These are phyloP conservation scores for Scaptomyza hsui DNA, from an alignment of 1,140 invertebrate genomes.

Conservation along the genomic window DNA sequence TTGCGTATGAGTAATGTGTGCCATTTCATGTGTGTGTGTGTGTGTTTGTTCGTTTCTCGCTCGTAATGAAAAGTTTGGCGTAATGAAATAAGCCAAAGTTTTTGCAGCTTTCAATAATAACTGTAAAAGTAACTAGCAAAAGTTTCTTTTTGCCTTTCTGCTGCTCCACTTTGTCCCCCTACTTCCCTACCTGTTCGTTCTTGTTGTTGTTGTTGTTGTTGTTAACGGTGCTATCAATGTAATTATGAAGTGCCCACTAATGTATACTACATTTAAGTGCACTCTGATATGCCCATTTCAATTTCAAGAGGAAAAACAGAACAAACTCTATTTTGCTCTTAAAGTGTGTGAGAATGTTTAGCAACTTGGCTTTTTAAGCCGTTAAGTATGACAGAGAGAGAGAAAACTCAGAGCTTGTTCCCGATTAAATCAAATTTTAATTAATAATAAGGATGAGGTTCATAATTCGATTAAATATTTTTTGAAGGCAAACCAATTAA, in stretches of 20 bases:
- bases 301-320: neutral
- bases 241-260: slow-evolving; percentile 69
- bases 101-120: slow-evolving; percentile 80
- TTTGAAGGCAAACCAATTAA: too few species aligned
- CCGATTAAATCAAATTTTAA: too few species aligned
- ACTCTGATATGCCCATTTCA: slow-evolving; percentile 7
- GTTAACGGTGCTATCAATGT: slow-evolving; percentile 56
- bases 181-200: neutral
- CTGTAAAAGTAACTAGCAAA: slow-evolving; percentile 79
- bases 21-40: slow-evolving; percentile 7
- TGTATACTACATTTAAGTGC: slow-evolving; percentile 46
- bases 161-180: slow-evolving; percentile 3
- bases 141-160: slow-evolving; percentile 51
- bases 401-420: too few species aligned
- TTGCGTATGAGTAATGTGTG: slow-evolving; percentile 52
- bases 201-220: neutral
- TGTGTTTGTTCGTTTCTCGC: neutral
- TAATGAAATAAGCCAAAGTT: slow-evolving; percentile 81
- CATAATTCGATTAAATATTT: too few species aligned
- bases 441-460: too few species aligned
- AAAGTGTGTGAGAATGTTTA: neutral
- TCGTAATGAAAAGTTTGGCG: slow-evolving; percentile 78
- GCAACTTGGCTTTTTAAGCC: slow-evolving; percentile 1
- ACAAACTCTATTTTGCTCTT: neutral
- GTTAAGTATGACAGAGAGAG: too few species aligned